Base-by-base conservation (phyloP, 2,113 vertebrate genomes). In the Scophthalmus maximus region DNA sequence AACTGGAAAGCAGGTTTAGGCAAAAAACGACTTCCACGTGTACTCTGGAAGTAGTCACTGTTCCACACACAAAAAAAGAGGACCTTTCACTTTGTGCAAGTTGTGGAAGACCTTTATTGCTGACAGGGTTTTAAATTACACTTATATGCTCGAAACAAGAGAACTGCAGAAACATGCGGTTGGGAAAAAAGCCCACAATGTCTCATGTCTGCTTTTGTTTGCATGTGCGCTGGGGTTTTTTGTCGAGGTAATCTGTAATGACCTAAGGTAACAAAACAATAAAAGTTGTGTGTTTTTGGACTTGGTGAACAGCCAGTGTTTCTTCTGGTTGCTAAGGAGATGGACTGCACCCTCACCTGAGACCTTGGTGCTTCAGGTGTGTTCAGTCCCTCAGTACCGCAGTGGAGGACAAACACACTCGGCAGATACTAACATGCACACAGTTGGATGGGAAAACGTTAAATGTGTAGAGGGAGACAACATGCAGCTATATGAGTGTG, bases 1-100 rank as follows among this genome's bases (percentile, higher is more conserved):
- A 89, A 82, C 78, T 87, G 88, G 70, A 71, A 38, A 38, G 62
- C 79, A 81, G 74, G 79, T 90, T 85, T 83, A 67, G 68, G 36
- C 50, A 62, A n/a, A n/a, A 85, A 88, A 92, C 49, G 32, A 70
- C 61, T 80, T 87, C 81, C 88, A 90, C 79, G 72, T 91, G 89
- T 69, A 77, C 38, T 65, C 38, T 50, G 46, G 36, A 71, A 62
- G 71, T 60, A 87, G 68, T 81, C 76, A 51, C 20, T 22, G 8
- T 40, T 78, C 20, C 53, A n/a, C n/a, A n/a, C n/a, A n/a, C n/a
- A 55, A 67, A 65, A 71, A 58, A 51, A 50, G 20, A 44, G 34
- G 30, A 47, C 52, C 60, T 87, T 68, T 60, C 52, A 70, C 47
- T 76, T 47, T 11, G 58, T 57, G 52, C 38, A 12, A 53, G 17